Conservation (phyloP, 2,113 vertebrate species). For the Elaphurus davidianus region DNA sequence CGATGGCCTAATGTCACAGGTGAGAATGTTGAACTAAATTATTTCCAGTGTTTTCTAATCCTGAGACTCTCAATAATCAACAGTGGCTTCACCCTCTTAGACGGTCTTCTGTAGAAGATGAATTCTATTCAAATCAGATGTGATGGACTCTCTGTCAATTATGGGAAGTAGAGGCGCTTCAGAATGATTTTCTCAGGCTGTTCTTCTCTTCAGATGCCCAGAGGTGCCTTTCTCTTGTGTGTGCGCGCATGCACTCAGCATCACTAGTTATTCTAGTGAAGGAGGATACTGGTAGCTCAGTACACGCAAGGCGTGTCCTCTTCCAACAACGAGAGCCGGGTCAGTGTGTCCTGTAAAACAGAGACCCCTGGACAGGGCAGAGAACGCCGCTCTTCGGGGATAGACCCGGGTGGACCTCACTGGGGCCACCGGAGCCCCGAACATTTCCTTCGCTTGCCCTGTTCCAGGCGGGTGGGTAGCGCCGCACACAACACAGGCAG, state of each 20-base stretch:
- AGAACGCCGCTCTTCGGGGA: accelerated
- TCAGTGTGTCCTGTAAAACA: accelerated
- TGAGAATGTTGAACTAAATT: neutral
- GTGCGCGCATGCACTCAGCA: accelerated
- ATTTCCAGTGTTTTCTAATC: no score
- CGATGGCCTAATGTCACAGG: neutral
- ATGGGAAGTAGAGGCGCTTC: neutral
- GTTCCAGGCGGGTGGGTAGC: neutral
- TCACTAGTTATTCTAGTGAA: no score
- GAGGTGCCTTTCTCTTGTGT: neutral
- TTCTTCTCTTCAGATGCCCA: neutral
- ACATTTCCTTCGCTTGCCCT: neutral
- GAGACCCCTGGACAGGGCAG: neutral
- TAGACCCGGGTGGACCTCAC: neutral
- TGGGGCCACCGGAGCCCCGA: neutral
- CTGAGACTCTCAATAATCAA: neutral
- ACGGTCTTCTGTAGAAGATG: neutral
- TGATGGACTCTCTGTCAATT: neutral
- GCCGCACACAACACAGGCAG: accelerated
- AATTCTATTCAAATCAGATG: neutral
- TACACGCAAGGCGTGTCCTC: accelerated
- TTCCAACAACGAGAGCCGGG: neutral
- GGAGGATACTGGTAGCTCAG: accelerated
- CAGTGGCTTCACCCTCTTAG: neutral
- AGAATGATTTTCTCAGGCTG: neutral